A percentile compares a stretch with the other conserved stretches of the same genome.
Conservation (phyloP, 2,797 vertebrate genomes). For the Chloroceryle inda region DNA sequence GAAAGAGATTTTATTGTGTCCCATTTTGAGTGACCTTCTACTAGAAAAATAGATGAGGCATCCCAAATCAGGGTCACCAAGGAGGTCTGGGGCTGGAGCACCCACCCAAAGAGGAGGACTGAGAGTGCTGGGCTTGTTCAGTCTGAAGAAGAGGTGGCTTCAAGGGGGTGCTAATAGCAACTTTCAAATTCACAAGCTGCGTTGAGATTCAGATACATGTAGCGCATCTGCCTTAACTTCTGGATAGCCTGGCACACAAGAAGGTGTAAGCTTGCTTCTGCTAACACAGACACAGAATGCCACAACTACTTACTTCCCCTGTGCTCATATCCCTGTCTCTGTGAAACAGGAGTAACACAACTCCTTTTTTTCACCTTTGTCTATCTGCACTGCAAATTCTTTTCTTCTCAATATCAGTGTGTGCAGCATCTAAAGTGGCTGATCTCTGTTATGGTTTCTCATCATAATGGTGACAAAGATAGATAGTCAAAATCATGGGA, state of each 20-base stretch:
- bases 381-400: neutral
- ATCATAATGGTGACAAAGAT: neutral
- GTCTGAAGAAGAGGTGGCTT: neutral
- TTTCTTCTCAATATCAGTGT: neutral
- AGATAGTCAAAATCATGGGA: slow-evolving; percentile 4
- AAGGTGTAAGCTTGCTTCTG: neutral
- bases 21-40: neutral
- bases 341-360: neutral
- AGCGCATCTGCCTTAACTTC: neutral
- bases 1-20: neutral
- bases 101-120: neutral
- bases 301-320: neutral
- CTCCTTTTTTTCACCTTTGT: neutral
- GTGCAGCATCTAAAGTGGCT: neutral
- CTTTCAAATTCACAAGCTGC: neutral
- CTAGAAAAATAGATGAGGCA: neutral
- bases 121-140: neutral
- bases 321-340: neutral
- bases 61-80: neutral
- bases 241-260: accelerated
- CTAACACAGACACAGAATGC: neutral
- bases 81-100: neutral
- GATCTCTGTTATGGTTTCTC: neutral
- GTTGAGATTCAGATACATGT: neutral
- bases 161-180: neutral